Base-by-base conservation (phyloP, 2,888 invertebrate genomes). In the Ichneumon xanthorius region DNA sequence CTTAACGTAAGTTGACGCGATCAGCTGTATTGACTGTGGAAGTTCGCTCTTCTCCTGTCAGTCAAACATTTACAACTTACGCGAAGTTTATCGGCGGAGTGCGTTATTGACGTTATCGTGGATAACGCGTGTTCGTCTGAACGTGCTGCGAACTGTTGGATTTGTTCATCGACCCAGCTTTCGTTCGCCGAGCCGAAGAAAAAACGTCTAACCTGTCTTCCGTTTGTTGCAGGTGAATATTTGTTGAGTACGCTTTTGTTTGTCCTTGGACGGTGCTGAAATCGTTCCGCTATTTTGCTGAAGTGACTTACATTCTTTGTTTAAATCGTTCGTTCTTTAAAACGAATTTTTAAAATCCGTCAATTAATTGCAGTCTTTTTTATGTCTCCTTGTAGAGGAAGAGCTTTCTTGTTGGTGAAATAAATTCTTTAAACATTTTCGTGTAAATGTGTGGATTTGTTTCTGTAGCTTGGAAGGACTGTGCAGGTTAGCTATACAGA, bases 11-110 rank as follows among this genome's bases (percentile, higher is more conserved):
- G 33, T 30, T 14, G 37, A n/a, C 26, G 55, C 55, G 55, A 55
- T 72, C 72, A 72, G 72, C 72, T 72, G 72, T 72, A 72, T 72
- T 72, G 72, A 58, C 55, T 55, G 37, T 72, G 7, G 72, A 55
- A 37, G 37, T 40, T 37, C 37, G 55, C 40, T 72, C 55, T 26
- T 55, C 33, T 40, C 19, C 72, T 72, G 72, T 72, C 72, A 72
- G 72, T 37, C n/a, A 9, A 26, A 48, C 30, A 22, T 40, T 22
- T 11, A 40, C 58, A 58, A 73, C 40, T n/a, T 22, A 2, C 40
- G 58, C 55, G 40, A 45, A 40, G 14, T 73, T 40, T 1, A 40
- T 58, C 26, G 6, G 26, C 58, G 14, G 3, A 16, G 30, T 6
- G 22, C 30, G 16, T 22, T 26, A 26, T 58, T 22, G 22, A 73